Evolutionary conservation across 2,113 vertebrate species (phyloP).

Genomic region (Pterophyllum scalare): DNA sequence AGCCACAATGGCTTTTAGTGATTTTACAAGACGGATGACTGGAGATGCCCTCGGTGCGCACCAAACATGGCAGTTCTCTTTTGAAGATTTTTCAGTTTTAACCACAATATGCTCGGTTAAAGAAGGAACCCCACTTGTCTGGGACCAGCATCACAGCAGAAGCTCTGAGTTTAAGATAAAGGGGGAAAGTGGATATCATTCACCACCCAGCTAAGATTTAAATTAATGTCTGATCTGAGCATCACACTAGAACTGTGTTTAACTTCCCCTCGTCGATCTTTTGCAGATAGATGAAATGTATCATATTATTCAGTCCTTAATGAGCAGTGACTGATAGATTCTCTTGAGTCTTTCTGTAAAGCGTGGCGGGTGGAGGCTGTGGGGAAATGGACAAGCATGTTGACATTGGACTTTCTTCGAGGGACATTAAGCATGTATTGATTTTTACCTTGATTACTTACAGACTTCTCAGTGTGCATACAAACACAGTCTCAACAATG

Average conservation of each 20-base stretch:
- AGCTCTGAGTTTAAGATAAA: background rate
- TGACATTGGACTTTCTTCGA: slow-evolving; percentile 46
- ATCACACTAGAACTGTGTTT: background rate
- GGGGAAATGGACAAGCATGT: slow-evolving; percentile 25
- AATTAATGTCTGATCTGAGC: background rate
- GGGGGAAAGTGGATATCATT: background rate
- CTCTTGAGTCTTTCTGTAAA: background rate
- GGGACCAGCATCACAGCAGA: background rate
- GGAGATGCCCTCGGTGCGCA: no score
- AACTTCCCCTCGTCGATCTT: background rate
- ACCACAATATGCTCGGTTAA: background rate
- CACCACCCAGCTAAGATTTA: background rate
- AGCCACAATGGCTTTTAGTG: no score
- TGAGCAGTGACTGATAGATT: slow-evolving; percentile 1
- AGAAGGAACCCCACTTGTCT: accelerated
- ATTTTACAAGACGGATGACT: background rate
- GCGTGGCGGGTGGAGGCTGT: background rate
- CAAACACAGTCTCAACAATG: slow-evolving; percentile 18
- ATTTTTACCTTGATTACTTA: slow-evolving; percentile 52
- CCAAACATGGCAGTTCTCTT: no score
- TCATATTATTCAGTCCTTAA: background rate
- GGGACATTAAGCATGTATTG: slow-evolving; percentile 43
- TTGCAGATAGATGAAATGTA: background rate
- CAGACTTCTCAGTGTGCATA: slow-evolving; percentile 5
- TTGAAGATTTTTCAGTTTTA: no score